Conservation (phyloP, 2,797 vertebrate genomes). For the Geotrypetes seraphini region DNA sequence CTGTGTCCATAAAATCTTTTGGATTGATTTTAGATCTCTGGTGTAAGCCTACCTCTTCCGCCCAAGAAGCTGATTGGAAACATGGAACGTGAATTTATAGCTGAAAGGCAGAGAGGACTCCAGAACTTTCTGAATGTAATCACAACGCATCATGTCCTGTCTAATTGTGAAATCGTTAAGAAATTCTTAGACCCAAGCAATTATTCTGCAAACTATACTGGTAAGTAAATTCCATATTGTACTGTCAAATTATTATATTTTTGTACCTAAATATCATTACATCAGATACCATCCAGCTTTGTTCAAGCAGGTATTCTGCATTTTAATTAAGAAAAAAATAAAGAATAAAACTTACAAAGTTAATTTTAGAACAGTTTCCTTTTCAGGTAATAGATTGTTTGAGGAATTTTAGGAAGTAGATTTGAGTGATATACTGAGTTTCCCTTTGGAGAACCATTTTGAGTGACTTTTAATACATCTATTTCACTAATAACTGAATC, state of each 20-base stretch:
- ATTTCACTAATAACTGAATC: no score
- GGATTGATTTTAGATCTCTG: constrained; percentile 66
- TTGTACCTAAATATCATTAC: neutral
- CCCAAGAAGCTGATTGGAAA: constrained; percentile 94
- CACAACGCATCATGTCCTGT: constrained; percentile 82
- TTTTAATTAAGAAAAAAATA: no score
- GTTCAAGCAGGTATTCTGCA: no score
- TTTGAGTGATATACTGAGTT: no score
- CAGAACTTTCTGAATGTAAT: constrained; percentile 88
- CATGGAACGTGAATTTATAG: constrained; percentile 95
- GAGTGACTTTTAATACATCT: no score
- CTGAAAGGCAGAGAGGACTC: constrained; percentile 88
- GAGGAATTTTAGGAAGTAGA: no score
- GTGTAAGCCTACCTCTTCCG: constrained; percentile 83
- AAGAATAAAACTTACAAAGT: no score
- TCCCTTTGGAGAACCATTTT: no score
- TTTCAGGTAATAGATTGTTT: no score
- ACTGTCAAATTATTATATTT: no score
- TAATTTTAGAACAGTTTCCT: no score
- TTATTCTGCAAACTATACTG: constrained; percentile 91
- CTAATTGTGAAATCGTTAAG: constrained; percentile 77
- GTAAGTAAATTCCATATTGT: constrained; percentile 57
- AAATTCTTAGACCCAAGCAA: constrained; percentile 92
- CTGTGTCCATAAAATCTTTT: constrained; percentile 11
- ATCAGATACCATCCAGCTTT: no score